Evolutionary conservation across 1,140 invertebrate species (phyloP).

Genomic region (Danaus plexippus): DNA sequence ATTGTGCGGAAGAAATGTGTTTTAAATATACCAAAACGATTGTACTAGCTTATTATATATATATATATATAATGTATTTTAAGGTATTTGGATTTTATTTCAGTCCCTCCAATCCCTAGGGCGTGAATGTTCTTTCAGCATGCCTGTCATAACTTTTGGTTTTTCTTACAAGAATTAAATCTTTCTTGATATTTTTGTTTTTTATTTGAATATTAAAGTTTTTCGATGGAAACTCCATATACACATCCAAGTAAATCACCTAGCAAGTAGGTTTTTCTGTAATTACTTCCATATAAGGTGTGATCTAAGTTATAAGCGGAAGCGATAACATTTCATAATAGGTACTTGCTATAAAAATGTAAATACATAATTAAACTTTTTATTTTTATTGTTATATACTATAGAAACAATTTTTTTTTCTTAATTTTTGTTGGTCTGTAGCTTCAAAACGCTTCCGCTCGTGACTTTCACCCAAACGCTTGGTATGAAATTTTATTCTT

Average conservation of each 20-base stretch:
- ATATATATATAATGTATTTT: too few relatives aligned
- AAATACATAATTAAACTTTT: conserved; percentile 2
- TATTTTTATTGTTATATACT: conserved; percentile 1
- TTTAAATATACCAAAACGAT: too few relatives aligned
- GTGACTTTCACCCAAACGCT: conserved; percentile 16
- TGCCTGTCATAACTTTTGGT: too few relatives aligned
- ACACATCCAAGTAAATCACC: conserved; percentile 19
- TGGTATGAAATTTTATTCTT: conserved; percentile 33
- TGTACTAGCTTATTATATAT: too few relatives aligned
- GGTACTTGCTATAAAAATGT: not conserved
- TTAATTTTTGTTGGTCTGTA: conserved; percentile 1
- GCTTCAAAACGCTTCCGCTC: conserved; percentile 24
- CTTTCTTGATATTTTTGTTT: too few relatives aligned
- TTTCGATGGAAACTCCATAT: not conserved
- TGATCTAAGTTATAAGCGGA: conserved; percentile 1
- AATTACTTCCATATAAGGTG: conserved; percentile 18
- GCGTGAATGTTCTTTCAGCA: too few relatives aligned
- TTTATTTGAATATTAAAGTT: too few relatives aligned
- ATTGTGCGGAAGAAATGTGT: too few relatives aligned
- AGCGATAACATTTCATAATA: conserved; percentile 7
- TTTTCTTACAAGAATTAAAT: too few relatives aligned
- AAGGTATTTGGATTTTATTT: too few relatives aligned
- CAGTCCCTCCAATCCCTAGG: too few relatives aligned
- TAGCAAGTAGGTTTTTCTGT: conserved; percentile 24
- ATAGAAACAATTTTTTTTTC: not conserved